Conservation (phyloP, 2,888 invertebrate genomes). For the Allophyes oxyacanthae region DNA sequence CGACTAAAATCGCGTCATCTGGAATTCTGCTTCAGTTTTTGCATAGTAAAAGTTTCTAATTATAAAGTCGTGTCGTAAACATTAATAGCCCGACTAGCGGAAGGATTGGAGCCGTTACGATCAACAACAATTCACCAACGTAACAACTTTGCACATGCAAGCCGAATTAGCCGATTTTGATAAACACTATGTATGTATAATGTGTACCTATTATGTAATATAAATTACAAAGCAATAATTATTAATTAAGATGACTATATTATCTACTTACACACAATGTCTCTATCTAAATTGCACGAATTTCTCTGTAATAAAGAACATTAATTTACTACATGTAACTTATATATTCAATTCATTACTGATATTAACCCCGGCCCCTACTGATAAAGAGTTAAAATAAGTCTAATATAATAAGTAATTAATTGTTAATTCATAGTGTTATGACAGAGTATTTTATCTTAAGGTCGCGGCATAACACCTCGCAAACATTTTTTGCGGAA, state of each 20-base stretch:
- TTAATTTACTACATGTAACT: conserved; percentile 8
- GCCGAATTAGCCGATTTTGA: conserved; percentile 36
- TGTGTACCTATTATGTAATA: neutral
- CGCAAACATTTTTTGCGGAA: no score
- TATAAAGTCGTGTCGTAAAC: conserved; percentile 64
- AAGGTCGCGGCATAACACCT: no score
- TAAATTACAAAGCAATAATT: no score
- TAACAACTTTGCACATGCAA: conserved; percentile 58
- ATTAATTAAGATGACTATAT: no score
- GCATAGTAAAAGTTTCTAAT: conserved; percentile 66
- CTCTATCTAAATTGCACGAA: no score
- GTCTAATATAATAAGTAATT: no score
- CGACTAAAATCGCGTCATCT: conserved; percentile 41
- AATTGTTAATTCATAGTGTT: conserved; percentile 7
- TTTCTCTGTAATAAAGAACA: conserved; percentile 8
- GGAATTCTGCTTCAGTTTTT: conserved; percentile 53
- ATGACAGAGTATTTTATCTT: conserved; percentile 11
- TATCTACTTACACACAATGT: no score
- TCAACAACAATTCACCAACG: conserved; percentile 51
- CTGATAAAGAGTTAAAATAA: no score
- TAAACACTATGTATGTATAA: conserved; percentile 42
- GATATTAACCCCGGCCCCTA: conserved; percentile 29
- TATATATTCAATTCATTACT: conserved; percentile 18
- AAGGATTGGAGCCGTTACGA: conserved; percentile 60
- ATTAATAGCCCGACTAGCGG: conserved; percentile 61